phyloP scores from a whole-genome alignment of 2,113 vertebrate genomes.

The Morone chrysops region DNA sequence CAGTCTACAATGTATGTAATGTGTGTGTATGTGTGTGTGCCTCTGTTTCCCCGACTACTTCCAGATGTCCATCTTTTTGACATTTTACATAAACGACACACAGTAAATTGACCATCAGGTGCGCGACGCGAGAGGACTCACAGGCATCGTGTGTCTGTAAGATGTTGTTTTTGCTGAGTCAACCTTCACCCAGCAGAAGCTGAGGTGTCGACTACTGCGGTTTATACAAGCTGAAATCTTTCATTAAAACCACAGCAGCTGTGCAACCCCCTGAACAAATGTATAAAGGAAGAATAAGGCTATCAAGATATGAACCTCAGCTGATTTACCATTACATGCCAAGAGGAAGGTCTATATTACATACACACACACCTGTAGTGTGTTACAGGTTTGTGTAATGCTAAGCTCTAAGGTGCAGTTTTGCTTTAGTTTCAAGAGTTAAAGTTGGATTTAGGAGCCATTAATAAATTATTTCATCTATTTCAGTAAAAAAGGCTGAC shows the following conservation, averaged over 20 bases:
- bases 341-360: background rate
- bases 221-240: slow-evolving; percentile 35
- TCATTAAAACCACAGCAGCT: slow-evolving; percentile 38
- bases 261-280: slow-evolving; percentile 9
- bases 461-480: background rate
- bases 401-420: background rate
- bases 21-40: slow-evolving; percentile 20
- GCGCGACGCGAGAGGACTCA: slow-evolving; percentile 16
- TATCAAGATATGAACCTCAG: slow-evolving; percentile 1
- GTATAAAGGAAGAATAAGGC: background rate
- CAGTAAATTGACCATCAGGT: slow-evolving; percentile 41
- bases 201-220: slow-evolving; percentile 17
- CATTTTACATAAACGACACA: slow-evolving; percentile 37
- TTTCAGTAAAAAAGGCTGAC: background rate
- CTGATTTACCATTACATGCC: background rate
- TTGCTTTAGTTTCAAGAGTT: background rate
- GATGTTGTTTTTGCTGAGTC: slow-evolving; percentile 46
- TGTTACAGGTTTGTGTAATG: too few species aligned
- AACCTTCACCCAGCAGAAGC: background rate
- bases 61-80: slow-evolving; percentile 70
- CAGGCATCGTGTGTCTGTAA: slow-evolving; percentile 22
- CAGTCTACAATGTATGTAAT: slow-evolving; percentile 17
- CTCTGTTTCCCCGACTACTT: slow-evolving; percentile 55
- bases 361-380: background rate
- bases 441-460: background rate